phyloP scores from a whole-genome alignment of 35 echinoderm and acorn worm genomes.

The Ophioderma brevispina region DNA sequence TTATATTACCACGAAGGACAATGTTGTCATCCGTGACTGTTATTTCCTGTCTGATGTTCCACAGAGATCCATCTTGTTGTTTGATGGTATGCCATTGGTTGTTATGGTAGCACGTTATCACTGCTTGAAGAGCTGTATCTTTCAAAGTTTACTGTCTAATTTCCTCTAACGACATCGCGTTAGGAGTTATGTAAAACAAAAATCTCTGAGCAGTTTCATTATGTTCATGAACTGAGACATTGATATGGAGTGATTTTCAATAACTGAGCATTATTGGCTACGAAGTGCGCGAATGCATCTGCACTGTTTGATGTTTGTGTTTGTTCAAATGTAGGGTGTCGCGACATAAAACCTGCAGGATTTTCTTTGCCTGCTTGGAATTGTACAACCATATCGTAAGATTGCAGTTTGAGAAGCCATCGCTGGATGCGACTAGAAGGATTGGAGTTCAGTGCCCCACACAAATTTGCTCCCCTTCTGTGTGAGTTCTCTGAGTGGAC shows the following conservation, averaged over 20 bases:
- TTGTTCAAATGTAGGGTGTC: constrained; percentile 12
- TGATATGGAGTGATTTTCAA: too few relatives aligned
- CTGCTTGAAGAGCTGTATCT: constrained; percentile 11
- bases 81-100: not conserved
- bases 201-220: too few relatives aligned
- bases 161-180: constrained; percentile 21
- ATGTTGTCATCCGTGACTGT: not conserved
- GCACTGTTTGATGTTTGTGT: not conserved
- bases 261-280: constrained; percentile 9
- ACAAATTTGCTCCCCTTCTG: constrained; percentile 25
- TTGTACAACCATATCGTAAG: constrained; percentile 39
- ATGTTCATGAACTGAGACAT: too few relatives aligned
- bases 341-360: constrained; percentile 70
- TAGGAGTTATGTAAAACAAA: too few relatives aligned
- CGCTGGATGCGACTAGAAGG: constrained; percentile 54
- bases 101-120: not conserved
- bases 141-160: not conserved
- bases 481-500: constrained; percentile 49
- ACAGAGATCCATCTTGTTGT: not conserved
- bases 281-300: constrained; percentile 38
- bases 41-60: constrained; percentile 6
- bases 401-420: constrained; percentile 68
- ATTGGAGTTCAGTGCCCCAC: constrained; percentile 46
- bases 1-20: constrained; percentile 55
- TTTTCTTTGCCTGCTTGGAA: constrained; percentile 54